Conservation (phyloP, 2,113 vertebrate genomes). For the Dipodomys ordii region DNA sequence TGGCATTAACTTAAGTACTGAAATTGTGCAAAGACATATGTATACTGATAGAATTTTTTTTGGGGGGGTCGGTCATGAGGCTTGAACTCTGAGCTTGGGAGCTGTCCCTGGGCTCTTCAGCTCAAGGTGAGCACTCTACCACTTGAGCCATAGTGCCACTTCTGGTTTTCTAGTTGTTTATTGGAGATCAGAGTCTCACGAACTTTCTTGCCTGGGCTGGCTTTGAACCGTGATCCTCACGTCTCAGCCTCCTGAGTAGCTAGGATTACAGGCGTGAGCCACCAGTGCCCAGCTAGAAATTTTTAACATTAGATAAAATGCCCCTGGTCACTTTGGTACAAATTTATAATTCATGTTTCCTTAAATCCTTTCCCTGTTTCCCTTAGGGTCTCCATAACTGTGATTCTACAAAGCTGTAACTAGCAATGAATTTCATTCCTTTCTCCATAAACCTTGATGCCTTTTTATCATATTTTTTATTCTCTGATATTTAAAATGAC, state of each 20-base stretch:
- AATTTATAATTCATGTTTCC: neutral
- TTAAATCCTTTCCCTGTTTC: neutral
- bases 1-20: neutral
- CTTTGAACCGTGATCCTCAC: too few relatives aligned
- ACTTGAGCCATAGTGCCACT: too few relatives aligned
- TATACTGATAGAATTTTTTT: too few relatives aligned
- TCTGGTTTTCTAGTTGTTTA: too few relatives aligned
- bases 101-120: too few relatives aligned
- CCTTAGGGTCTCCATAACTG: neutral
- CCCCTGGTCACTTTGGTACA: neutral
- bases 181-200: too few relatives aligned
- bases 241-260: too few relatives aligned
- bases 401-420: neutral
- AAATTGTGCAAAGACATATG: neutral
- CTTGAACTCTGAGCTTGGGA: too few relatives aligned
- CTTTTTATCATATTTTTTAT: neutral
- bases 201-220: too few relatives aligned
- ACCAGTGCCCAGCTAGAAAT: neutral
- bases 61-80: too few relatives aligned
- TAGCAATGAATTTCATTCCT: constrained; percentile 35
- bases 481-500: constrained; percentile 20
- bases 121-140: too few relatives aligned
- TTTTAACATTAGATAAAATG: neutral
- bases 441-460: constrained; percentile 14
- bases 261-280: too few relatives aligned